phyloP scores from a whole-genome alignment of 2,797 vertebrate genomes.

The Heterohyrax brucei region DNA sequence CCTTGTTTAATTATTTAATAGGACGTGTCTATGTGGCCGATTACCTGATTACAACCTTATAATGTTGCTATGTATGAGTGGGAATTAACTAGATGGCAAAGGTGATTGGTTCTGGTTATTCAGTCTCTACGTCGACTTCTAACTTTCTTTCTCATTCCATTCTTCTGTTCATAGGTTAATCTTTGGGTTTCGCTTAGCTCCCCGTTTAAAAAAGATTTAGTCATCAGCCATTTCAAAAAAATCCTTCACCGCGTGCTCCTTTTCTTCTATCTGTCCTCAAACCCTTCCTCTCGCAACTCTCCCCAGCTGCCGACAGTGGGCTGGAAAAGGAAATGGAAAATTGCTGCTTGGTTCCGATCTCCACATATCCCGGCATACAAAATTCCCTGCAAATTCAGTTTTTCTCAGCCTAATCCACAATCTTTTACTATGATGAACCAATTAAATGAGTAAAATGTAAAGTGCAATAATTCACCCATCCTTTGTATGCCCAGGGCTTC shows the following conservation, averaged over 20 bases:
- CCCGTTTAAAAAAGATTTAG: slow-evolving; percentile 10
- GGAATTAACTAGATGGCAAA: too few relatives aligned
- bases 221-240: slow-evolving; percentile 42
- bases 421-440: not conserved
- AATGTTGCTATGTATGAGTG: too few relatives aligned
- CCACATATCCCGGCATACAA: not conserved
- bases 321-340: slow-evolving; percentile 10
- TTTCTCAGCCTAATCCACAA: not conserved
- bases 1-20: not conserved
- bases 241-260: not conserved
- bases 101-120: not conserved
- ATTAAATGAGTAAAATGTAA: slow-evolving; percentile 18
- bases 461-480: not conserved
- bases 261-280: not conserved
- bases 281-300: not conserved
- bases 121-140: not conserved
- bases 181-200: slow-evolving; percentile 4
- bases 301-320: not conserved
- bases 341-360: not conserved
- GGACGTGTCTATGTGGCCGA: too few relatives aligned
- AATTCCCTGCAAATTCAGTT: not conserved
- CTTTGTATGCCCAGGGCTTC: not conserved
- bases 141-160: not conserved
- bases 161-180: not conserved
- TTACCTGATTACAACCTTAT: not conserved